Evolutionary conservation across 2,888 invertebrate species (phyloP).

Genomic region (Podotricha telesiphe): DNA sequence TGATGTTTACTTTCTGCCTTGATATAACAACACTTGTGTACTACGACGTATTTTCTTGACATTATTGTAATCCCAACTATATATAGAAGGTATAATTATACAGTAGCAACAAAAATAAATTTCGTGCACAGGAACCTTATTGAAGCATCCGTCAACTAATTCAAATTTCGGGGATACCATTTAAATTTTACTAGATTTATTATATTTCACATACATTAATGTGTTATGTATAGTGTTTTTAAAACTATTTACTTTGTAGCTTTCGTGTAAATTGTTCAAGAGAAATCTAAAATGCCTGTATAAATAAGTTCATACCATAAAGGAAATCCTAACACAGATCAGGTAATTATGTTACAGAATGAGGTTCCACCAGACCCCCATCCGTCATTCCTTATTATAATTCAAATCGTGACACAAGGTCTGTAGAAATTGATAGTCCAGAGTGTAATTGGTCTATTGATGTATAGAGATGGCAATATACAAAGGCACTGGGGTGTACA

Average conservation of each 20-base stretch:
- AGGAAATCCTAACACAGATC: slow-evolving; percentile 28
- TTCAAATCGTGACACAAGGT: slow-evolving; percentile 33
- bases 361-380: slow-evolving; percentile 22
- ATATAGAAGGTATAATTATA: neutral
- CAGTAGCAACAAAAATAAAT: neutral
- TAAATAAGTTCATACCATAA: slow-evolving; percentile 12
- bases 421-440: slow-evolving; percentile 38
- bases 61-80: neutral
- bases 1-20: slow-evolving; percentile 44
- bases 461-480: slow-evolving; percentile 55
- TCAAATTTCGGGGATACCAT: neutral
- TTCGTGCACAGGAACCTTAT: neutral
- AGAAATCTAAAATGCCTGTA: neutral
- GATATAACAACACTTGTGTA: neutral
- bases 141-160: too few species aligned
- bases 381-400: slow-evolving; percentile 30
- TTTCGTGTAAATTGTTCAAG: neutral
- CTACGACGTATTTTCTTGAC: neutral
- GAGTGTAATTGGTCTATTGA: slow-evolving; percentile 39
- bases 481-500: slow-evolving; percentile 62
- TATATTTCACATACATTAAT: neutral
- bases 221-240: neutral
- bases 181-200: neutral
- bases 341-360: slow-evolving; percentile 26
- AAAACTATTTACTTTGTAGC: neutral